These are phyloP conservation scores for Phaonia tiefii DNA, from an alignment of 2,888 invertebrate species.

Conservation along the genomic window DNA sequence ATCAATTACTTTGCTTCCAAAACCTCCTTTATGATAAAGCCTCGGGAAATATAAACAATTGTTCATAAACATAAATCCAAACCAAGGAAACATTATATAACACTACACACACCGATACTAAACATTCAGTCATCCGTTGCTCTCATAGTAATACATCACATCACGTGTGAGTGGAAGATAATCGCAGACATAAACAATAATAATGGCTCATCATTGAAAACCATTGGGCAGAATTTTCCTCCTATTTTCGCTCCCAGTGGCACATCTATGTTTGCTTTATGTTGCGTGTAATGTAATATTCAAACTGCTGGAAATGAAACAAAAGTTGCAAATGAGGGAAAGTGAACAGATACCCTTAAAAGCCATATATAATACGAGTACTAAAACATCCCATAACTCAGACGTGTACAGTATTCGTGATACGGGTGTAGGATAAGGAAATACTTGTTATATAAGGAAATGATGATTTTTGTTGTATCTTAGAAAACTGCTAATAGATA, in stretches of 20 bases:
- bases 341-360: slow-evolving; percentile 32
- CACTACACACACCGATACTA: background rate
- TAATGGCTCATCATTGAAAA: slow-evolving; percentile 48
- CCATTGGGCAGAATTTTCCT: slow-evolving; percentile 9
- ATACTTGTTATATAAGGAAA: too few species aligned
- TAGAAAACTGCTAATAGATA: background rate
- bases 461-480: background rate
- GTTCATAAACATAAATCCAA: too few species aligned
- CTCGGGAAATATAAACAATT: background rate
- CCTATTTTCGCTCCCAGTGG: slow-evolving; percentile 11
- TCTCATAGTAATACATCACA: background rate
- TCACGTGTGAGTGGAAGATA: slow-evolving; percentile 32
- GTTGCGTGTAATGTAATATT: background rate
- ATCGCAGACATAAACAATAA: slow-evolving; percentile 57
- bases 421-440: too few species aligned
- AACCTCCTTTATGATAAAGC: background rate
- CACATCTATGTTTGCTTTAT: background rate
- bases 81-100: background rate
- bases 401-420: too few species aligned
- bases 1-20: background rate
- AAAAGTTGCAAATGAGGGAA: slow-evolving; percentile 41
- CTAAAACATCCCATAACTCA: too few species aligned
- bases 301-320: slow-evolving; percentile 29
- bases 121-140: background rate
- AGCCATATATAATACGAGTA: slow-evolving; percentile 38